A percentile compares a stretch with the other conserved stretches of the same genome.
Evolutionary conservation across 2,797 vertebrate genomes (phyloP).

Genomic region (Mionectes olivaceus): DNA sequence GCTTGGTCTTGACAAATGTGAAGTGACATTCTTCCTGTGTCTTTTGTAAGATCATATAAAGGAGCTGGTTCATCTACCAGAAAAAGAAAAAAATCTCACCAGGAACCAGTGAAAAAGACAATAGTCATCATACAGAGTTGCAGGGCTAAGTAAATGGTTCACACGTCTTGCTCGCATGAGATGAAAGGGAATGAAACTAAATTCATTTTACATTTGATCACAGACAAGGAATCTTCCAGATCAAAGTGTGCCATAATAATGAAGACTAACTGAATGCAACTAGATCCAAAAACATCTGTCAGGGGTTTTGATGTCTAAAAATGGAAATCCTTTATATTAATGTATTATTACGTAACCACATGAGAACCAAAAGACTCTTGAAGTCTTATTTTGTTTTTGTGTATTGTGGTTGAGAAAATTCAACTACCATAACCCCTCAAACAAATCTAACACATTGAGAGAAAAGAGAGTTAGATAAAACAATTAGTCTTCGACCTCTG

Average conservation of each 20-base stretch:
- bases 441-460: not conserved
- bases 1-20: constrained; percentile 76
- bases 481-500: not conserved
- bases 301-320: constrained; percentile 69
- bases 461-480: not conserved
- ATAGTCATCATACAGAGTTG: constrained; percentile 48
- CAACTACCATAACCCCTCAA: not conserved
- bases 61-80: constrained; percentile 65
- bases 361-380: not conserved
- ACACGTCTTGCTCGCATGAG: constrained; percentile 71
- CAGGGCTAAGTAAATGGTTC: constrained; percentile 69
- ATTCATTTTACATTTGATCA: constrained; percentile 75
- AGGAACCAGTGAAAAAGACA: constrained; percentile 65
- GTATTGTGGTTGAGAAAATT: not conserved
- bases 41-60: constrained; percentile 80
- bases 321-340: constrained; percentile 50
- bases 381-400: constrained; percentile 23
- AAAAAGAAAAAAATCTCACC: constrained; percentile 61
- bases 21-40: constrained; percentile 73
- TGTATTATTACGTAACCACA: constrained; percentile 53
- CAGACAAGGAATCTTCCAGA: constrained; percentile 75
- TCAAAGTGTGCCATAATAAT: constrained; percentile 77
- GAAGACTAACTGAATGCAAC: constrained; percentile 67
- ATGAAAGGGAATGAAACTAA: constrained; percentile 76
- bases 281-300: constrained; percentile 74